Percentiles rank a stretch among this genome's conserved stretches.
Conservation (phyloP, 2,113 vertebrate genomes). For the Aspiorhynchus laticeps region DNA sequence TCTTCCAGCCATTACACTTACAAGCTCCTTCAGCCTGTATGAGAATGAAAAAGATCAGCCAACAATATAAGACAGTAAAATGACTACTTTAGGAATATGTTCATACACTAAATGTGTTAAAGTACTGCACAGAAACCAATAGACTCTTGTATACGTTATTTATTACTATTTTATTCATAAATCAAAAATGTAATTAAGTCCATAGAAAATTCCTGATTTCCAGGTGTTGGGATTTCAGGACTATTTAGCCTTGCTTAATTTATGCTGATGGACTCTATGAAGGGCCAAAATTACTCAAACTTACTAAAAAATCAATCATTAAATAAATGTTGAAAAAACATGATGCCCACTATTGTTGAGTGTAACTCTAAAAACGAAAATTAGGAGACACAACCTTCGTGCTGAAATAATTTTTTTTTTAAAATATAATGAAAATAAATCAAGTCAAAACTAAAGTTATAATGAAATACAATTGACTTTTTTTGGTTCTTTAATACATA, state of each 20-base stretch:
- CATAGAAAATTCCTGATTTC: background rate
- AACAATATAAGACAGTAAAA: slow-evolving; percentile 12
- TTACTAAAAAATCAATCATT: too few relatives aligned
- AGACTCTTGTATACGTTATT: background rate
- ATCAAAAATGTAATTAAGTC: background rate
- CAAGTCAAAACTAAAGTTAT: background rate
- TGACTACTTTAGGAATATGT: slow-evolving; percentile 13
- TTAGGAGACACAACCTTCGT: background rate
- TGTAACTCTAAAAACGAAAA: background rate
- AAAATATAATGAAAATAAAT: background rate
- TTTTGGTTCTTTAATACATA: background rate
- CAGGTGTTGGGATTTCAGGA: background rate
- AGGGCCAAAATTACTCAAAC: too few relatives aligned
- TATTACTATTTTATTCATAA: background rate
- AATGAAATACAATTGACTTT: background rate
- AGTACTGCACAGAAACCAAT: background rate
- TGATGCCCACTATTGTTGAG: background rate
- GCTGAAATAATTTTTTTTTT: too few relatives aligned
- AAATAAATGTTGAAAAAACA: too few relatives aligned
- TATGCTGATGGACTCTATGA: too few relatives aligned
- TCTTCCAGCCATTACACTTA: slow-evolving; percentile 99
- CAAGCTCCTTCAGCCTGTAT: slow-evolving; percentile 93
- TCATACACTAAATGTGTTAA: background rate
- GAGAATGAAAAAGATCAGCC: slow-evolving; percentile 8
- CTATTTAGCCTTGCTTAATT: background rate